These are phyloP conservation scores for Metellina segmentata DNA, from an alignment of 2,888 invertebrate genomes.

Conservation along the genomic window DNA sequence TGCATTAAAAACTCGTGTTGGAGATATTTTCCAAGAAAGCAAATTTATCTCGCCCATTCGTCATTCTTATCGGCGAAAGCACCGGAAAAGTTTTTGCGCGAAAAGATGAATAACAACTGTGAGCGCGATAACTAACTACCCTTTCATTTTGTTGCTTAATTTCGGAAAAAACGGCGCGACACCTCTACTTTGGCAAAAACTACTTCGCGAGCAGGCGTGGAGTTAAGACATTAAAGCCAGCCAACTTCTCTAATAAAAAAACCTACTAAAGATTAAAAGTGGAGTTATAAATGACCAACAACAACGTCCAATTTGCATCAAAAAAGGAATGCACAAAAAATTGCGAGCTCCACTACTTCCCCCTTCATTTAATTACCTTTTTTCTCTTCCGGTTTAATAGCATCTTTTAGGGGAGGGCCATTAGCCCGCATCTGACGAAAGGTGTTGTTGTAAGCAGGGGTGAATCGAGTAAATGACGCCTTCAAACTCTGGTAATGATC, in stretches of 20 bases:
- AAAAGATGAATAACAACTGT: conserved; percentile 61
- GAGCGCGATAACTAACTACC: conserved; percentile 56
- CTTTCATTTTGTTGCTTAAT: conserved; percentile 34
- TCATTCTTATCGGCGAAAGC: conserved; percentile 47
- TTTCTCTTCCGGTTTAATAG: conserved; percentile 68
- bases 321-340: conserved; percentile 68
- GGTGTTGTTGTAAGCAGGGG: conserved; percentile 49
- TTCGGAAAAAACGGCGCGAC: conserved; percentile 35
- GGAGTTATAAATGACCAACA: conserved; percentile 68
- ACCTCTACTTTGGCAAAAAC: conserved; percentile 38
- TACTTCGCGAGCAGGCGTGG: conserved; percentile 6
- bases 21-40: conserved; percentile 29
- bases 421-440: conserved; percentile 64
- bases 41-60: conserved; percentile 37
- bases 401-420: conserved; percentile 61
- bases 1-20: conserved; percentile 22
- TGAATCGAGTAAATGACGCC: conserved; percentile 56
- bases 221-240: conserved; percentile 60
- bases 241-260: conserved; percentile 60
- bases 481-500: conserved; percentile 62
- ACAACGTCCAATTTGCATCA: conserved; percentile 71
- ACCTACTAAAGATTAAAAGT: conserved; percentile 68
- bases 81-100: conserved; percentile 18
- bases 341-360: conserved; percentile 27
- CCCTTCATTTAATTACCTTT: conserved; percentile 68